Evolutionary conservation across 2,888 invertebrate genomes (phyloP), one percentile per base, ranked within the genome.

Genomic region (Drosophila atripex): DNA sequence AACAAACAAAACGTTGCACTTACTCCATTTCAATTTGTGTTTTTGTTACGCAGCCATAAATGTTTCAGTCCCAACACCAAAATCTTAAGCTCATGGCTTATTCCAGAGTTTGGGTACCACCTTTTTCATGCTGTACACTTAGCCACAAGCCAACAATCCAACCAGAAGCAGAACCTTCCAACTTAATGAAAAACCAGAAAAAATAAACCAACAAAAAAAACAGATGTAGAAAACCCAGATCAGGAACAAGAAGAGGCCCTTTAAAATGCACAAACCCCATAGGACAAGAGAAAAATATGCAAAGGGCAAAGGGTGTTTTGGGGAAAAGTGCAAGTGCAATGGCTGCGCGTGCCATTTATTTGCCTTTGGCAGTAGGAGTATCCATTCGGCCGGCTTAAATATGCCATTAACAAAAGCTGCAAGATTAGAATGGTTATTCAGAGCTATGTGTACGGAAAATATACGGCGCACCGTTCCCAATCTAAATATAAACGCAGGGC

Each of bases 281-380:
- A 25, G 28, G 23, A 25, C 4, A 21, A 16, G 11, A 50, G 14
- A 18, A 30, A 51, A 43, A 63, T 53, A 30, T 35, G 35, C 38
- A 11, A n/a, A 11, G 23, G 23, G 28, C 35, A 23, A n/a, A 25
- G 16, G 23, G 12, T 23, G 21, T 9, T 3, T 12, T 16, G 14
- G 21, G 25, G 7, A 6, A 16, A 56, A 58, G 30, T 58, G 60
- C 70, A 70, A 73, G 45, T 73, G 73, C 64, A 73, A 59, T 23
- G 70, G 43, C 35, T 54, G 52, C 59, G 74, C 51, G 64, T 70
- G 78, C 51, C 71, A 75, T 84, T 83, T 79, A 63, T 70, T 70
- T 47, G 66, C 51, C 53, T 68, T 83, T 76, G 63, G 71, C 73
- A 74, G 73, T 30, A n/a, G 39, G 30, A 51, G 21, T n/a, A 50